Evolutionary conservation across 1,140 invertebrate species (phyloP).

Genomic region (Pemphigus obesinymphae): DNA sequence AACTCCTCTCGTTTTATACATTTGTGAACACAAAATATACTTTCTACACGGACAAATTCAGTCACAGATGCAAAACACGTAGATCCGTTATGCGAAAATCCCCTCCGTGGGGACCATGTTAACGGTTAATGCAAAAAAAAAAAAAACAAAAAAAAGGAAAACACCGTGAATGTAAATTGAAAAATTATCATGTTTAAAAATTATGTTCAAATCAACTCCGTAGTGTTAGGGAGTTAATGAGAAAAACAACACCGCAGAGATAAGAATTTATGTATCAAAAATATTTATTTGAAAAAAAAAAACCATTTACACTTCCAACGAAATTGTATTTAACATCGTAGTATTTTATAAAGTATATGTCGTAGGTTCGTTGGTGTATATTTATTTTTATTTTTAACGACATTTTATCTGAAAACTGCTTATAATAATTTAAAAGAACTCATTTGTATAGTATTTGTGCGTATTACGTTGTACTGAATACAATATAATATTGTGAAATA

Average conservation of each 20-base stretch:
- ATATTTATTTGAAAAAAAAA: too few relatives aligned
- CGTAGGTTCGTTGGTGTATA: too few relatives aligned
- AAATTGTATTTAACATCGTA: too few relatives aligned
- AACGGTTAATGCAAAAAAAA: conserved; percentile 25
- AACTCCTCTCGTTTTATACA: not conserved
- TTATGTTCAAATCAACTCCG: not conserved
- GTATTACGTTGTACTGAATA: too few relatives aligned
- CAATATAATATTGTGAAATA: too few relatives aligned
- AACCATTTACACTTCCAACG: too few relatives aligned
- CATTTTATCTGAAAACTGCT: too few relatives aligned
- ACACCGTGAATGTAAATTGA: conserved; percentile 32
- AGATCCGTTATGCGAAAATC: conserved; percentile 3
- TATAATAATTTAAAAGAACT: too few relatives aligned
- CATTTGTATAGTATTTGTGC: too few relatives aligned
- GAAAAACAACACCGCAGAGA: not conserved
- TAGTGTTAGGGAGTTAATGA: not conserved
- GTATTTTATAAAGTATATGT: too few relatives aligned
- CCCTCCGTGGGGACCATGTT: not conserved
- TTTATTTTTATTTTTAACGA: too few relatives aligned
- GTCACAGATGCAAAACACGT: conserved; percentile 64
- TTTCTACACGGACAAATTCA: not conserved
- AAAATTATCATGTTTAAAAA: conserved; percentile 32
- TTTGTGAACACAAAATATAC: not conserved
- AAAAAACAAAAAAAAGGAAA: not conserved
- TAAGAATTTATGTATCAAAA: too few relatives aligned